Evolutionary conservation across 2,113 vertebrate species (phyloP), one percentile per base, ranked within the genome.

Genomic region (Mungos mungo): DNA sequence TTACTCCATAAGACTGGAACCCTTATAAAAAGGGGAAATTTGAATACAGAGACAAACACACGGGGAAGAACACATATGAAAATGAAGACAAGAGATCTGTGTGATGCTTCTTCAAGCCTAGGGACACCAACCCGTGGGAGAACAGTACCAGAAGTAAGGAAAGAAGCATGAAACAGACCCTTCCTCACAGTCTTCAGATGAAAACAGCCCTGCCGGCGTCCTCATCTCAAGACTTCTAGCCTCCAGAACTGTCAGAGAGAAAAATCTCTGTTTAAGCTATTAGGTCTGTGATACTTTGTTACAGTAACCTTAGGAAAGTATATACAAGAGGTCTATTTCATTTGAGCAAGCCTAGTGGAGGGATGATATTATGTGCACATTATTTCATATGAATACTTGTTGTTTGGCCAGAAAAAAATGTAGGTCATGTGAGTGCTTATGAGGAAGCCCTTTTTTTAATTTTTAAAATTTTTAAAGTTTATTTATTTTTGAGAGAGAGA

Each of bases 311-410:
- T 31, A 88, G 52, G 45, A 88, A 91, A 60, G 15, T 71, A 82
- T 41, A n/a, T 31, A 81, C 31, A 92, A 82, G 47, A 45, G 80
- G 33, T 91, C 63, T 84, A 47, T 88, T 80, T 83, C 47, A 69
- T 81, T 76, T 90, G 80, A 68, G 45, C 35, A 85, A 74, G 80
- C 12, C 12, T 85, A 81, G 31, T 29, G 35, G 81, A 50, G 82
- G 18, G 68, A 76, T 93, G 65, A 54, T 91, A 52, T 54, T 88
- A 50, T 16, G 10, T 66, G 29, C 13, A 89, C 10, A 54, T 69
- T 83, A 54, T 76, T 95, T 93, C 19, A 76, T 23, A 31, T 82
- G 66, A 89, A 60, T 81, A 68, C 38, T 88, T 91, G 45, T 88
- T 91, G 45, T 47, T 52, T 41, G 33, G 25, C 66, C 54, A 92